Evolutionary conservation across 2,113 vertebrate species (phyloP), one percentile per base, ranked within the genome.

Genomic region (Leucosticte australis): DNA sequence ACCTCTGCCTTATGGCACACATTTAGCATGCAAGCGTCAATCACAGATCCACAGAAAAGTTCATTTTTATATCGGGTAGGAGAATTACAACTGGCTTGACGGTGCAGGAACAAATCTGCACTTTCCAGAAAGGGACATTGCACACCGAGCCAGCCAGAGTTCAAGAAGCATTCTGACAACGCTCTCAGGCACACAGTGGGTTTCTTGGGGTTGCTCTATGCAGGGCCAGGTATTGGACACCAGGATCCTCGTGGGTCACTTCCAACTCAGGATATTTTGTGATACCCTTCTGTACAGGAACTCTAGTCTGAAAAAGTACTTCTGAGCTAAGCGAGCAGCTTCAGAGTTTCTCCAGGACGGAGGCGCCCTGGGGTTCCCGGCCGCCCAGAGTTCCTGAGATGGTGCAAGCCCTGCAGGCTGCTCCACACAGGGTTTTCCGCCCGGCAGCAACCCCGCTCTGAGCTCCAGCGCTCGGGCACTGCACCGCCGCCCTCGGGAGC

Each of bases 11-110:
- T 19, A 50, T 3, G 33, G n/a, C 42, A 83, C 31, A 12, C 37
- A 11, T 74, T 59, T 21, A 30, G 11, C 27, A 17, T 4, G 13
- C 18, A 60, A 44, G 11, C 0, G 0, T 15, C 71, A 33, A 17
- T 4, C 81, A 46, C 31, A 83, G 9, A 16, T 55, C 23, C 74
- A 56, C 19, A 10, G 13, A 13, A 7, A 75, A 94, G 70, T 41
- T 57, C 33, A 41, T 35, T 59, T 73, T 35, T 63, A 37, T 10
- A 26, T 1, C 7, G 24, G 24, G 18, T 0, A 52, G 33, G 35
- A 52, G 47, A 68, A 75, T 15, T 44, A 56, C 41, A 49, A 4
- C 10, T 18, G 46, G 37, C 30, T 53, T 39, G 52, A 63, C 44
- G 8, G 39, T 7, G 47, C 3, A 71, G 44, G 30, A 50, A 59